Conservation (phyloP, 1,140 invertebrate genomes). For the Nasonia giraulti region DNA sequence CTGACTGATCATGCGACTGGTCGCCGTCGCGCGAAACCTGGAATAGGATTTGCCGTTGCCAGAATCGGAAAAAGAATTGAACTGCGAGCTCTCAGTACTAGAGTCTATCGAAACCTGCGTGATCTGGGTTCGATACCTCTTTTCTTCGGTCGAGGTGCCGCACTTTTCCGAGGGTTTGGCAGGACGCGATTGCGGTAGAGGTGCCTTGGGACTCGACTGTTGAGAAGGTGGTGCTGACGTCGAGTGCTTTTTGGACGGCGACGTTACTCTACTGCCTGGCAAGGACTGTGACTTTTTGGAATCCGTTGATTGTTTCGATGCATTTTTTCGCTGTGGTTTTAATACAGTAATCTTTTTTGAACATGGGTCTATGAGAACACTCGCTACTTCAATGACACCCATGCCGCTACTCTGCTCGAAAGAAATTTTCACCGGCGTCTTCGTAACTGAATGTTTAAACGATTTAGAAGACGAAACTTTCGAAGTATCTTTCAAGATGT, state of each 20-base stretch:
- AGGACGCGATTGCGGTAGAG: conserved; percentile 37
- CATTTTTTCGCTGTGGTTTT: conserved; percentile 36
- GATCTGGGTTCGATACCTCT: conserved; percentile 26
- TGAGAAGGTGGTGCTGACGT: conserved; percentile 53
- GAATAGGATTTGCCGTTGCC: conserved; percentile 51
- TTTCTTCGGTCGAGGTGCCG: not conserved
- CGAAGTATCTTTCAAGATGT: not conserved
- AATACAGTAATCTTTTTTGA: conserved; percentile 43
- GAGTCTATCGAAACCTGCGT: conserved; percentile 56
- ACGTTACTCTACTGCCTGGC: conserved; percentile 40
- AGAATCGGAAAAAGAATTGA: conserved; percentile 51
- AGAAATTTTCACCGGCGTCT: conserved; percentile 41
- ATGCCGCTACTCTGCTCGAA: conserved; percentile 30
- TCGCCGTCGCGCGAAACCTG: conserved; percentile 46
- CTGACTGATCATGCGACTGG: conserved; percentile 53
- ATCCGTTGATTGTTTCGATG: conserved; percentile 34
- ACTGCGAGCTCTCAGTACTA: conserved; percentile 63
- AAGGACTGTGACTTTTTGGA: conserved; percentile 55
- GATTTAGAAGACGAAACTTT: conserved; percentile 30
- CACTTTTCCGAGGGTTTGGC: conserved; percentile 17
- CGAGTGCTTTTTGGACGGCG: conserved; percentile 54
- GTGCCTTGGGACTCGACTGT: conserved; percentile 54
- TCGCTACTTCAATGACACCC: conserved; percentile 6
- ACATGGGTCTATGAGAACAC: conserved; percentile 29
- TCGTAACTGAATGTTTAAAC: not conserved